Evolutionary conservation across 2,113 vertebrate genomes (phyloP), one percentile per base, ranked within the genome.

Genomic region (Epinephelus cyanopodus): DNA sequence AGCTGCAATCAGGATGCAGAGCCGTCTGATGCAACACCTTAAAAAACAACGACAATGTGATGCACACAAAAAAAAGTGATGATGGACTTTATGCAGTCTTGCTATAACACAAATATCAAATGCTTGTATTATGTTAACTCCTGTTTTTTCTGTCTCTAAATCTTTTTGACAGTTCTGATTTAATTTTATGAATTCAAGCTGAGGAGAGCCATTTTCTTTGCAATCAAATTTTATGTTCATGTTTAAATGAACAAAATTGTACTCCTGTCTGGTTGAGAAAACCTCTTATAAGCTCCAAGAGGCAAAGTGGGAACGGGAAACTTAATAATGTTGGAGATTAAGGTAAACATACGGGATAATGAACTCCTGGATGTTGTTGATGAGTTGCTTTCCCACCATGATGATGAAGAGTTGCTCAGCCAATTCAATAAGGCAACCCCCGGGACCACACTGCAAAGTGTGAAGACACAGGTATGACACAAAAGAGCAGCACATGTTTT

Each of bases 351-450:
- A 96, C 94, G 95, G 96, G 53, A 95, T 63, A n/a, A 96, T 66
- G 48, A 96, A 96, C 87, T 96, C 95, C 86, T 96, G 95, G 57
- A 95, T 12, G 45, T 96, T 96, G 93, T 94, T 94, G 91, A 95
- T 92, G 25, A 96, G 89, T 89, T 96, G 95, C 75, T 96, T 96
- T 50, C 96, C 96, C 77, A 96, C 96, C 95, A 95, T 96, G 80
- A 96, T 96, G 89, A 96, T 94, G 84, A 96, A 96, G n/a, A 96
- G 96, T 33, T 96, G 94, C 77, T 96, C 93, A 60, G 96, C 94
- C 60, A 97, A 87, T 81, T 96, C 93, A 12, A 96, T 95, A 50
- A 96, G 94, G 78, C 95, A 96, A 13, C 96, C 95, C 0, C 95
- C 95, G 0, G 96, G 95, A 29, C 95, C 94, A 25, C 95, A 95